These are phyloP conservation scores for Myrmophylax atrothorax DNA, from an alignment of 2,113 vertebrate genomes.

Conservation along the genomic window DNA sequence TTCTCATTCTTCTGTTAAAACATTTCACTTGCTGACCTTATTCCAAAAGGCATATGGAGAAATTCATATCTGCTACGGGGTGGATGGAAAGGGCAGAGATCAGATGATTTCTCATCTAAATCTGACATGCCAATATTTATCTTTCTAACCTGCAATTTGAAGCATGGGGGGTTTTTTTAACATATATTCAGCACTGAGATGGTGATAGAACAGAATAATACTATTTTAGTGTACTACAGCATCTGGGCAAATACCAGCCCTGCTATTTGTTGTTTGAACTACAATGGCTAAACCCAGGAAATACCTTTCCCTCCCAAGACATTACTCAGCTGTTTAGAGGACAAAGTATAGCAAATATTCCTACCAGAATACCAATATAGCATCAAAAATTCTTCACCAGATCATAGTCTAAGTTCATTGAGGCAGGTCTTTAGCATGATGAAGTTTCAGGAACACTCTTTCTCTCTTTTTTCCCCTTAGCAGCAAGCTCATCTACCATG, in stretches of 20 bases:
- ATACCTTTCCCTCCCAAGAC: not conserved
- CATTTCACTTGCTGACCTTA: not conserved
- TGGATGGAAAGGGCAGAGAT: not conserved
- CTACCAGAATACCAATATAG: not conserved
- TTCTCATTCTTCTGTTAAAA: not conserved
- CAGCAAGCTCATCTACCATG: not conserved
- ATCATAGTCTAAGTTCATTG: not conserved
- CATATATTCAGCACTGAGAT: not conserved
- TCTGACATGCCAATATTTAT: not conserved
- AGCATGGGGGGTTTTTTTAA: rapidly evolving
- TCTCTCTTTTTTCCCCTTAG: not conserved
- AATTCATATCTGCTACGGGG: not conserved
- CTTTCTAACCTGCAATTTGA: not conserved
- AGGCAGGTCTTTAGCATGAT: not conserved
- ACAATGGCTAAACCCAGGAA: not conserved
- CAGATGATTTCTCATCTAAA: not conserved
- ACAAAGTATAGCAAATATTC: not conserved
- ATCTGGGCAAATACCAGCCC: not conserved
- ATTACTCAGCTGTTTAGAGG: not conserved
- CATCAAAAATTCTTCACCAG: not conserved
- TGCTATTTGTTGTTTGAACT: not conserved
- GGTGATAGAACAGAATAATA: not conserved
- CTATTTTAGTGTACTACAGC: not conserved
- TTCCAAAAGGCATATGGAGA: not conserved
- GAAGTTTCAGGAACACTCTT: not conserved